Evolutionary conservation across 1,140 invertebrate species (phyloP).

Genomic region (Ceratosolen fusciceps): DNA sequence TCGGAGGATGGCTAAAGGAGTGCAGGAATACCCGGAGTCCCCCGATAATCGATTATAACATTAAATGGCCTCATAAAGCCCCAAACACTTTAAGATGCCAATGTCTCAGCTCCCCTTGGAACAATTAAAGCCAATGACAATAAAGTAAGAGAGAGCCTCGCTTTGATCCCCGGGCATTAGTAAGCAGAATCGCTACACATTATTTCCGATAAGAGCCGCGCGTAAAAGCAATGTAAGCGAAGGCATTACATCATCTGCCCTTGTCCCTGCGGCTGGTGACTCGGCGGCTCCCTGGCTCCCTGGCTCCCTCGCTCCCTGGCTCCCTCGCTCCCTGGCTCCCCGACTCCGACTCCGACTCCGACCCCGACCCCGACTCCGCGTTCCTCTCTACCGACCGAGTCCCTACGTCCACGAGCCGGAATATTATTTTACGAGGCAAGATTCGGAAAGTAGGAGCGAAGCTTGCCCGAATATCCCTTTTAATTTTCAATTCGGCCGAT

Average conservation of each 20-base stretch:
- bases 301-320: too few species aligned
- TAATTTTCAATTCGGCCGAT: slow-evolving; percentile 6
- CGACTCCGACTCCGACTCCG: neutral
- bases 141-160: neutral
- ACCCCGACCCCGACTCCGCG: too few species aligned
- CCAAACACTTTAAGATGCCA: neutral
- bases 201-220: neutral
- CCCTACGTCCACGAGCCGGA: too few species aligned
- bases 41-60: too few species aligned
- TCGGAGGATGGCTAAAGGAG: too few species aligned
- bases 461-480: neutral
- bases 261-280: too few species aligned
- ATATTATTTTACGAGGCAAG: neutral
- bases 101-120: neutral
- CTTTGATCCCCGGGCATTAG: neutral
- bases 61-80: neutral
- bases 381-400: too few species aligned
- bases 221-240: too few species aligned
- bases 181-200: neutral
- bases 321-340: too few species aligned
- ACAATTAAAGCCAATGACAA: neutral
- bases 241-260: too few species aligned
- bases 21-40: too few species aligned
- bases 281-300: too few species aligned
- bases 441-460: neutral